Percentiles rank a stretch among this genome's conserved stretches.
Conservation (phyloP, 2,888 invertebrate species). For the Quadroppia sp. region DNA sequence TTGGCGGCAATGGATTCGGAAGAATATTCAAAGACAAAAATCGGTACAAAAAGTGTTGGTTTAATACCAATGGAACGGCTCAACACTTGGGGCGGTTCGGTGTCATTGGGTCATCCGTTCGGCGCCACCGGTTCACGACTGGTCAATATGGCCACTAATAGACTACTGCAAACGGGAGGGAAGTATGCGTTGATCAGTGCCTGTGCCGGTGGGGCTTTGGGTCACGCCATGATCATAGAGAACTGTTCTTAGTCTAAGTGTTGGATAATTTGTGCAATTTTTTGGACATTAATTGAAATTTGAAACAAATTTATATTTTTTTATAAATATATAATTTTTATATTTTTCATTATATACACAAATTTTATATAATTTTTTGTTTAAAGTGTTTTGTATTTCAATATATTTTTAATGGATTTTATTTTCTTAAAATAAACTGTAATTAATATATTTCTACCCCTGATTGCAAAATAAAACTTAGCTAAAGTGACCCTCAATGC, state of each 20-base stretch:
- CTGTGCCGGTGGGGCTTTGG: slow-evolving; percentile 97
- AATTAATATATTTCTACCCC: no score
- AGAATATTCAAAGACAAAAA: slow-evolving; percentile 82
- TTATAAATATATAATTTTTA: no score
- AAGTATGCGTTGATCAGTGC: slow-evolving; percentile 88
- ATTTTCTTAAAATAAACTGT: no score
- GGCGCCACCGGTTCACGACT: slow-evolving; percentile 79
- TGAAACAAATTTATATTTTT: no score
- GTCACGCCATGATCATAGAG: slow-evolving; percentile 51
- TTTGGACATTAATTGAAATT: neutral
- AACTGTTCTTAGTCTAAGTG: neutral
- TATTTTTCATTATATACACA: no score
- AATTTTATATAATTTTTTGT: no score
- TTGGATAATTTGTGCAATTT: no score
- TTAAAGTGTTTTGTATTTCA: no score
- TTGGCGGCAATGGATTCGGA: slow-evolving; percentile 96
- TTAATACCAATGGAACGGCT: slow-evolving; percentile 67
- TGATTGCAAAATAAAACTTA: no score
- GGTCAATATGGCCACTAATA: slow-evolving; percentile 69
- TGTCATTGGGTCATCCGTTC: slow-evolving; percentile 94
- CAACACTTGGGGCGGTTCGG: slow-evolving; percentile 98
- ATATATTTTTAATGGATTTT: no score
- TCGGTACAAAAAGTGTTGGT: slow-evolving; percentile 61
- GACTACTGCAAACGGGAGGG: slow-evolving; percentile 88
- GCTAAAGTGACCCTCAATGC: no score